Evolutionary conservation across 1,140 invertebrate species (phyloP), one percentile per base, ranked within the genome.

Genomic region (Apis florea): DNA sequence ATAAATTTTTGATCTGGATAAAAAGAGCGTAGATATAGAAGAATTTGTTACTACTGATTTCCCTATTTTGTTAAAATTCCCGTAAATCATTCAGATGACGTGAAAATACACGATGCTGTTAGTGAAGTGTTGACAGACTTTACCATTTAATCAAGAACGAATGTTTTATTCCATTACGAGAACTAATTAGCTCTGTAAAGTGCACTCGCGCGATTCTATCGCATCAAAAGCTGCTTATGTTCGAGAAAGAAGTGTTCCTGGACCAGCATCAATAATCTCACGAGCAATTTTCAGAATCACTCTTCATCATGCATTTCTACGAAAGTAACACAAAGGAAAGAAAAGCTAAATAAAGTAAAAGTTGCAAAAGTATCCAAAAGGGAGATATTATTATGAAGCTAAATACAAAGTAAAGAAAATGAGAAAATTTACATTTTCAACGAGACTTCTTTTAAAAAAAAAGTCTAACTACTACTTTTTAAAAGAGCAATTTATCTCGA

Each of bases 141-240:
- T 61, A 47, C 13, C 70, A 3, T 47, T 59, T 24, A 24, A 73
- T 31, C 31, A 19, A 47, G 31, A 73, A 15, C 54, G 54, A 73
- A 73, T 73, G 31, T 49, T 58, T 73, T 73, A 40, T 73, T 58
- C 54, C 56, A 24, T 24, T 49, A 17, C 31, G 70, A 73, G 70
- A 58, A 17, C 31, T 59, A 73, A 59, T 73, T 73, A 73, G 40
- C 31, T 47, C 13, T 2, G 31, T n/a, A 24, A 58, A 72, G 70
- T 59, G 54, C 31, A 4, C 19, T 58, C 59, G 13, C 21, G 4
- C 54, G 54, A 59, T 73, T 24, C 13, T 59, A 47, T 47, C 21
- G 70, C 13, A 19, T 61, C 21, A 59, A 71, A 63, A 21, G 58
- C 15, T 1, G 49, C 31, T 56, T 24, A 54, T 24, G 31, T n/a